Percentiles rank a stretch among this genome's conserved stretches.
Conservation (phyloP, 2,797 vertebrate genomes). For the Clarias fuscus region DNA sequence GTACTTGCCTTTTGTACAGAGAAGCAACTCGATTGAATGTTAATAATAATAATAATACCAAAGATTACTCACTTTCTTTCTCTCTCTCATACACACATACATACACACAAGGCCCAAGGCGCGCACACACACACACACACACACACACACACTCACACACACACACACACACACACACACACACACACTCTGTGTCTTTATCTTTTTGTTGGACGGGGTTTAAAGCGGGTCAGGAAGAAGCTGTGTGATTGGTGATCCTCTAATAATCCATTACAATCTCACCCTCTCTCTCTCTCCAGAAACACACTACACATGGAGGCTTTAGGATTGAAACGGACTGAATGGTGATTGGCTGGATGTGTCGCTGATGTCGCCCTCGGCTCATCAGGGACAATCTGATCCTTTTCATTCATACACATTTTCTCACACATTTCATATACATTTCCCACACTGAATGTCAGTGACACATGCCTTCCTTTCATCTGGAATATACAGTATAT, state of each 20-base stretch:
- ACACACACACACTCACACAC: not conserved
- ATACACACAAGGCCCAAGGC: not conserved
- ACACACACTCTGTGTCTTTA: too few species aligned
- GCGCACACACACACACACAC: slow-evolving; percentile 6
- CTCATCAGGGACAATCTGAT: too few species aligned
- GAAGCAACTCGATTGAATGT: too few species aligned
- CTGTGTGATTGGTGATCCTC: slow-evolving; percentile 27
- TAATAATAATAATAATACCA: too few species aligned
- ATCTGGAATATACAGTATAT: not conserved
- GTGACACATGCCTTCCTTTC: not conserved
- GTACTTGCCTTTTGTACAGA: too few species aligned
- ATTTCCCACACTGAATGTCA: not conserved
- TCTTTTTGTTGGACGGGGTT: not conserved
- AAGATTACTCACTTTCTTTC: not conserved
- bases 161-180: not conserved
- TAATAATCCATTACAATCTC: slow-evolving; percentile 49
- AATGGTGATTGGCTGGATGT: not conserved
- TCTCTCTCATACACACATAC: not conserved
- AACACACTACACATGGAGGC: not conserved
- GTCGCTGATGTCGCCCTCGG: too few species aligned
- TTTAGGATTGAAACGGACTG: not conserved
- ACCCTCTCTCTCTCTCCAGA: not conserved
- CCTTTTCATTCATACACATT: too few species aligned
- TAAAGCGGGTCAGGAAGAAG: not conserved
- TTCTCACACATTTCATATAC: too few species aligned